Evolutionary conservation across 1,140 invertebrate genomes (phyloP).

Genomic region (Agrilus planipennis): DNA sequence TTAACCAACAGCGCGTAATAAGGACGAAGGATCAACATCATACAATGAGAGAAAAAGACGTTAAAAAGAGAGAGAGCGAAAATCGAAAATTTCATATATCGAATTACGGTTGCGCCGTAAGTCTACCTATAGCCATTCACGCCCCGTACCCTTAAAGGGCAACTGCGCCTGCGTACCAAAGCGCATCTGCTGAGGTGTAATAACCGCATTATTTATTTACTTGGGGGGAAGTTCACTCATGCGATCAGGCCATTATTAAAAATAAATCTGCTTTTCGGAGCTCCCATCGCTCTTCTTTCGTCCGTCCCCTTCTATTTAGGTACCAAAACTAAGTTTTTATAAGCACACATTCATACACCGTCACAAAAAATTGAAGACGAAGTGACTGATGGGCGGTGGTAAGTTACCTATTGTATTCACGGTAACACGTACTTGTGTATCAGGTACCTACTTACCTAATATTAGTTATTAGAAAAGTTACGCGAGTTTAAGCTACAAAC

Average conservation of each 20-base stretch:
- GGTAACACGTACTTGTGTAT: no score
- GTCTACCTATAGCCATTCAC: not conserved
- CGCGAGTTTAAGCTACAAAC: no score
- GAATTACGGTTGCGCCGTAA: not conserved
- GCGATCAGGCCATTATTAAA: slow-evolving; percentile 33
- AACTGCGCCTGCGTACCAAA: slow-evolving; percentile 8
- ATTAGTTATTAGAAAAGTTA: no score
- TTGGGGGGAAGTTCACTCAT: slow-evolving; percentile 25
- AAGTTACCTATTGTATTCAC: no score
- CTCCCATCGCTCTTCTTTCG: slow-evolving; percentile 6
- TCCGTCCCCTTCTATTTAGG: not conserved
- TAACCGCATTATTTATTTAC: slow-evolving; percentile 35
- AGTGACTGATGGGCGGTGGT: no score
- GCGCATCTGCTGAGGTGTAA: slow-evolving; percentile 26
- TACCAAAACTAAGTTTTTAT: no score
- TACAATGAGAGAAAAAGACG: not conserved
- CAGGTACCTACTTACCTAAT: no score
- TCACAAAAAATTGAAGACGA: no score
- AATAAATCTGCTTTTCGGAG: slow-evolving; percentile 29
- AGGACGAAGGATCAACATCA: slow-evolving; percentile 5
- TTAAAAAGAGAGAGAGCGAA: no score
- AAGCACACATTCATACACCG: no score
- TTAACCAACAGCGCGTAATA: slow-evolving; percentile 19
- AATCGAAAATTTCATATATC: no score
- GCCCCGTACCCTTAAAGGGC: slow-evolving; percentile 1